A percentile compares a stretch with the other conserved stretches of the same genome.
Conservation (phyloP, 2,888 invertebrate species). For the Brenthis ino region DNA sequence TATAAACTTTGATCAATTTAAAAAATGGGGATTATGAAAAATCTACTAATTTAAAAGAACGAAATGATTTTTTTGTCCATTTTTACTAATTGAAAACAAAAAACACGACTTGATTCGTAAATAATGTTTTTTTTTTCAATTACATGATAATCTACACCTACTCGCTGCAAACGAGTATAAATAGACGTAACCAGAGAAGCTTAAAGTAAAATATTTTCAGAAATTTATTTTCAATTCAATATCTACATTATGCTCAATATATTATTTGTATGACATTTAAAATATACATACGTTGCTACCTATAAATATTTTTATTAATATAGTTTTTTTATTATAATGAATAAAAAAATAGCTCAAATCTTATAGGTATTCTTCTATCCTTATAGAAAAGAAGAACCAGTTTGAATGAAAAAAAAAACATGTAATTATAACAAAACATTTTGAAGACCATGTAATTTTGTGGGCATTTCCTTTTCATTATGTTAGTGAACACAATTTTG, state of each 20-base stretch:
- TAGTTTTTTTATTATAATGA: too few species aligned
- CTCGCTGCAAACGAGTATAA: slow-evolving; percentile 9
- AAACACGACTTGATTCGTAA: slow-evolving; percentile 1
- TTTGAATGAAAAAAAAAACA: not conserved
- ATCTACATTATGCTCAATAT: slow-evolving; percentile 24
- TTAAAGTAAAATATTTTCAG: slow-evolving; percentile 8
- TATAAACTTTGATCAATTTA: too few species aligned
- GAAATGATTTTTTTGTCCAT: too few species aligned
- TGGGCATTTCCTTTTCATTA: slow-evolving; percentile 1
- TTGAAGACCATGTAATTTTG: slow-evolving; percentile 1
- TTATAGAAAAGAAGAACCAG: too few species aligned
- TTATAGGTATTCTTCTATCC: too few species aligned
- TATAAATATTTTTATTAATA: too few species aligned
- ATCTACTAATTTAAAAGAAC: too few species aligned
- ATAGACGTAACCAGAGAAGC: slow-evolving; percentile 8
- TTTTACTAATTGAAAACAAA: not conserved
- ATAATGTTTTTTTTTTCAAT: slow-evolving; percentile 7
- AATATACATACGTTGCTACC: slow-evolving; percentile 3
- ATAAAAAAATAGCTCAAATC: too few species aligned
- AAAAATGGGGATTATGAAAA: too few species aligned
- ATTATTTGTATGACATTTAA: not conserved
- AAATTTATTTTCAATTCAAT: slow-evolving; percentile 26
- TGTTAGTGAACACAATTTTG: not conserved
- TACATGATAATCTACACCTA: slow-evolving; percentile 1
- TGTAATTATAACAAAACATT: not conserved